phyloP scores from a whole-genome alignment of 2,113 vertebrate genomes.

The Mus musculus region GRCm39 chr17:16044501-16045000 shows the following conservation, averaged over 20 bases:
- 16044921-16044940: conserved; percentile 21
- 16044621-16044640: conserved; percentile 47
- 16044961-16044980: neutral
- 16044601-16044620: conserved; percentile 21
- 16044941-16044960: neutral
- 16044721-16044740: conserved; percentile 49
- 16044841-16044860: conserved; percentile 32
- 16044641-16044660: neutral
- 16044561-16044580: neutral
- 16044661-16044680: conserved; percentile 56
- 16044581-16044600: neutral
- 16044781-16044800: conserved; percentile 48
- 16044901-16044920: conserved; percentile 49
- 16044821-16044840: conserved; percentile 70
- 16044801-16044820: conserved; percentile 13
- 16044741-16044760: conserved; percentile 53
- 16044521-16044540: conserved; percentile 35
- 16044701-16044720: conserved; percentile 4
- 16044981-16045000: neutral
- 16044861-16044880: conserved; percentile 35
- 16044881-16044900: conserved; percentile 45
- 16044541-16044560: neutral
- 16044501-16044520: neutral
- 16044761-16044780: conserved; percentile 36
- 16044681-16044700: conserved; percentile 37